Conservation (phyloP, 1,140 invertebrate species). For the Drosophila sp. region DNA sequence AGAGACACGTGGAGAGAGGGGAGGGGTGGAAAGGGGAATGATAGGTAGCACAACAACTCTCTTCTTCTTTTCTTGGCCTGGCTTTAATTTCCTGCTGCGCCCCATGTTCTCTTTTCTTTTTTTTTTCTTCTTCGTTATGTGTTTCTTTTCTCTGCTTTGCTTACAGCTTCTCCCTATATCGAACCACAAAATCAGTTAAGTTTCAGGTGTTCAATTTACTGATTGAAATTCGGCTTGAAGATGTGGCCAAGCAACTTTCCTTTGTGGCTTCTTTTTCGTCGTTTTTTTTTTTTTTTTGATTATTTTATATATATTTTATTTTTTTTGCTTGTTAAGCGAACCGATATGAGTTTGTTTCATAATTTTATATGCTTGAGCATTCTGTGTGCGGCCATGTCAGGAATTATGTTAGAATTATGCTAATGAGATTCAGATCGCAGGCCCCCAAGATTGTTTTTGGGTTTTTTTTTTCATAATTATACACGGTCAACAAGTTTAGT, state of each 20-base stretch:
- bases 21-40: too few species aligned
- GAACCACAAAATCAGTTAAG: conserved; percentile 77
- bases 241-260: conserved; percentile 74
- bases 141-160: conserved; percentile 46
- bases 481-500: conserved; percentile 12
- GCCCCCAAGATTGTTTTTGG: conserved; percentile 48
- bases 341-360: conserved; percentile 67
- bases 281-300: conserved; percentile 40
- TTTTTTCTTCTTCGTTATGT: conserved; percentile 22
- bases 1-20: too few species aligned
- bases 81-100: conserved; percentile 73
- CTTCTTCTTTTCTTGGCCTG: conserved; percentile 34
- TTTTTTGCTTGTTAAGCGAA: conserved; percentile 21
- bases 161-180: conserved; percentile 56
- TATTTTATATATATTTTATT: neutral
- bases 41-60: neutral
- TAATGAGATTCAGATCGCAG: conserved; percentile 61
- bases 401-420: conserved; percentile 77
- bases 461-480: conserved; percentile 6
- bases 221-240: conserved; percentile 74
- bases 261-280: conserved; percentile 36
- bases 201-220: conserved; percentile 80
- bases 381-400: conserved; percentile 60
- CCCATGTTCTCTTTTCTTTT: conserved; percentile 31
- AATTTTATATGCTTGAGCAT: conserved; percentile 51